These are phyloP conservation scores for Tetramorium alpestre DNA, from an alignment of 1,140 invertebrate genomes.

Conservation along the genomic window DNA sequence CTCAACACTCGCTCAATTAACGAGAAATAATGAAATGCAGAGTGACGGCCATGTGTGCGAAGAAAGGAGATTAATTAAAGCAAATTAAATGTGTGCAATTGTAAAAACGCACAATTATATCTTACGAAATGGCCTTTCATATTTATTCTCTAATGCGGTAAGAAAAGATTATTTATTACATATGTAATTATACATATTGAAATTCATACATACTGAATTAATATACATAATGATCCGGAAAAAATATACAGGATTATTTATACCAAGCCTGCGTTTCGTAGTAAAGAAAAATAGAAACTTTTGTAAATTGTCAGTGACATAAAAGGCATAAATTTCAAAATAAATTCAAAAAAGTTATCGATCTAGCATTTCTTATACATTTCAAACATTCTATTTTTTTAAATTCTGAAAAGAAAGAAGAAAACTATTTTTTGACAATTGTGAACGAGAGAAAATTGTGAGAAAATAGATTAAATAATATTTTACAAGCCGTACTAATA, in stretches of 20 bases:
- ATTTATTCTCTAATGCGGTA: conserved; percentile 12
- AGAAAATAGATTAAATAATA: conserved; percentile 26
- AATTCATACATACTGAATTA: not conserved
- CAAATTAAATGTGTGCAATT: conserved; percentile 22
- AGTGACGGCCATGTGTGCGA: not conserved
- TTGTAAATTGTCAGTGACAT: not conserved
- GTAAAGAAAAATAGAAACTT: not conserved
- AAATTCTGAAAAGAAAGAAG: not conserved
- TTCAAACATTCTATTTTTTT: conserved; percentile 2
- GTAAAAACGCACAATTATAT: not conserved
- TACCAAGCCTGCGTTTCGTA: not conserved
- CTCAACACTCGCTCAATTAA: conserved; percentile 44
- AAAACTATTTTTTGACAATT: not conserved
- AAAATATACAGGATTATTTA: conserved; percentile 6
- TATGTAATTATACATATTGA: not conserved
- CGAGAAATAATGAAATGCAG: conserved; percentile 15
- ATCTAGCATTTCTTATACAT: not conserved
- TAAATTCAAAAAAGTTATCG: not conserved
- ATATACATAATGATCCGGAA: not conserved
- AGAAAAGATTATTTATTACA: conserved; percentile 32
- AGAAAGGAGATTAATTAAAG: conserved; percentile 9
- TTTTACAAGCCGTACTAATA: not conserved
- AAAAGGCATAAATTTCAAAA: not conserved
- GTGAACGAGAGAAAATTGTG: not conserved
- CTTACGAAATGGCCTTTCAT: not conserved